A percentile compares a stretch with the other conserved stretches of the same genome.
Evolutionary conservation across 1,140 invertebrate species (phyloP).

Genomic region (Heterodera schachtii): DNA sequence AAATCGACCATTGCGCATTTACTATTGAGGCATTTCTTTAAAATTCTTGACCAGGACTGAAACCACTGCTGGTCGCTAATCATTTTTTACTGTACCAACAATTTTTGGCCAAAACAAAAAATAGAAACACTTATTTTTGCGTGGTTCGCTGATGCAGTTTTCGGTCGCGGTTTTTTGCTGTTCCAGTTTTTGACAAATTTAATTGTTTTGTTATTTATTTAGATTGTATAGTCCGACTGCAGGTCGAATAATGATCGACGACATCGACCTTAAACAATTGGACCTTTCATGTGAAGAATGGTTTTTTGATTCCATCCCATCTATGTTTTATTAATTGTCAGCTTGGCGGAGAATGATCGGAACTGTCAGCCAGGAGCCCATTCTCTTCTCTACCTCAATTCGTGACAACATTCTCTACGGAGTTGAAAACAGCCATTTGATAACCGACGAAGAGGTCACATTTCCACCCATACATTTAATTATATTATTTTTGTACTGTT

Average conservation of each 20-base stretch:
- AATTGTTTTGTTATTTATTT: background rate
- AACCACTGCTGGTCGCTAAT: too few species aligned
- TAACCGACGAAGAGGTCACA: slow-evolving; percentile 57
- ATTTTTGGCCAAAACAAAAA: too few species aligned
- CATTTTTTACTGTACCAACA: too few species aligned
- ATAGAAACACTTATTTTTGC: too few species aligned
- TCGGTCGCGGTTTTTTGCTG: too few species aligned
- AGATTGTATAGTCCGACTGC: slow-evolving; percentile 58
- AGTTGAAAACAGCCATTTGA: slow-evolving; percentile 55
- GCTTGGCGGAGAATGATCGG: slow-evolving; percentile 39
- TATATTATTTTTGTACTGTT: background rate
- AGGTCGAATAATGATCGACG: slow-evolving; percentile 66
- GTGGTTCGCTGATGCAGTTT: too few species aligned
- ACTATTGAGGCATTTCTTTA: slow-evolving; percentile 63
- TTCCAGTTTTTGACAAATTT: slow-evolving; percentile 10
- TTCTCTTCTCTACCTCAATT: slow-evolving; percentile 67
- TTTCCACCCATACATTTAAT: too few species aligned
- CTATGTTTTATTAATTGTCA: slow-evolving; percentile 30
- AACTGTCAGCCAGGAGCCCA: slow-evolving; percentile 67
- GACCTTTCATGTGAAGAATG: slow-evolving; percentile 67
- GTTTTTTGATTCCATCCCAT: slow-evolving; percentile 66
- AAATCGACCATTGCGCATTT: slow-evolving; percentile 69
- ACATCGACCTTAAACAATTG: slow-evolving; percentile 65
- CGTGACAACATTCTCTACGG: slow-evolving; percentile 69
- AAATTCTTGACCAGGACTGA: slow-evolving; percentile 5